Base-by-base conservation (phyloP, 2,888 invertebrate genomes). In the Dermolepida albohirtum region DNA sequence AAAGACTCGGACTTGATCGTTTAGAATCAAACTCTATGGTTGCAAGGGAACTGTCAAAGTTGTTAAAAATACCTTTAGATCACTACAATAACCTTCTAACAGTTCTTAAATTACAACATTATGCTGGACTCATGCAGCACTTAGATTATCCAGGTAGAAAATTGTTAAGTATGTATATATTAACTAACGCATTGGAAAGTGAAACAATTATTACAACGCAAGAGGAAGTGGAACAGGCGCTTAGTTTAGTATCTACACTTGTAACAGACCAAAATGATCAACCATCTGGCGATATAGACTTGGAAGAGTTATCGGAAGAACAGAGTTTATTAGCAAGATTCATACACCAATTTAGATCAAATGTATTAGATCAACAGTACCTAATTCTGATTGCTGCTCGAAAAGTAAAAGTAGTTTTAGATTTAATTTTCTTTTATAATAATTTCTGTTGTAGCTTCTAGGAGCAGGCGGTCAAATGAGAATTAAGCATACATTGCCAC, bases 251-350 rank as follows among this genome's bases (percentile, higher is more conserved):
- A 41, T 89, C 92, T 7, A 94, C 97, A 0, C 82, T 98, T 68
- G 91, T 98, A 8, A 90, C 91, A 74, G 96, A 97, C 78, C 95
- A 95, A 75, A 87, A 90, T 0, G 92, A 93, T 77, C 92, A 92
- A 77, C 86, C 88, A 0, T 80, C 85, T 69, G 81, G 74, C 10
- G 88, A 88, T n/a, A 87, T 90, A 0, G 96, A 96, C 81, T 88
- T 91, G 0, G 98, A 99, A 79, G 98, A 98, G 83, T 95, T 98
- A 81, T 92, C 94, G 34, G 99, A 99, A 81, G 98, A 95, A 75
- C 99, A 99, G 81, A 94, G 95, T 43, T 86, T 97, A 14, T 87
- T 99, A 66, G 97, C 95, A 41, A 83, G 96, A 92, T 86, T 96
- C 68, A 91, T 95, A 75, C 95, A 96, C 81, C 91, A 94, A 77